Conservation (phyloP, 92 coral and sea anemone species). For the Epizoanthus fatuus region DNA sequence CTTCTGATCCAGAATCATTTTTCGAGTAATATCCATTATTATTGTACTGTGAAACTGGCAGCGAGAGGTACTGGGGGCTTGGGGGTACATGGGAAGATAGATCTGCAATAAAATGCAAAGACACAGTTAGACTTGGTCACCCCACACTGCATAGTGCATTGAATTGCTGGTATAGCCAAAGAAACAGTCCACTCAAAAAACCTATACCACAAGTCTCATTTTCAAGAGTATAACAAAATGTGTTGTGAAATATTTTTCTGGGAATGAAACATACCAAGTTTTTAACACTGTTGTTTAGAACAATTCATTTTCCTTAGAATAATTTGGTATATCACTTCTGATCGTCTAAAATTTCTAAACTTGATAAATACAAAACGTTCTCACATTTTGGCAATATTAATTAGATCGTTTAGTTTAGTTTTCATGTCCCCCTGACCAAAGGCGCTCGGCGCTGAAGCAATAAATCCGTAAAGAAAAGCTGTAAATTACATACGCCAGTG, state of each 20-base stretch:
- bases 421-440: neutral
- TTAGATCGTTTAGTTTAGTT: no score
- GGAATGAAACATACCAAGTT: neutral
- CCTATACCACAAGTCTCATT: neutral
- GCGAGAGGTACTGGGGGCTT: constrained; percentile 23
- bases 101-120: constrained; percentile 14
- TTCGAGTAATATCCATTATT: constrained; percentile 32
- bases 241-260: neutral
- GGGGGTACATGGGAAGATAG: constrained; percentile 9
- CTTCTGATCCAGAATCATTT: constrained; percentile 35
- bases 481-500: neutral
- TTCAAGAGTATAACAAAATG: neutral
- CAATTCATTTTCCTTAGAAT: neutral
- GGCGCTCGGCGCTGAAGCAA: no score
- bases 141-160: no score
- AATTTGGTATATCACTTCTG: no score
- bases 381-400: no score
- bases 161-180: no score
- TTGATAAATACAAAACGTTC: no score
- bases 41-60: constrained; percentile 19
- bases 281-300: neutral
- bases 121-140: neutral
- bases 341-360: no score
- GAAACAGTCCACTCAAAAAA: neutral
- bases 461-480: neutral